Evolutionary conservation across 1,140 invertebrate species (phyloP).

Genomic region (Anoplolepis gracilipes): DNA sequence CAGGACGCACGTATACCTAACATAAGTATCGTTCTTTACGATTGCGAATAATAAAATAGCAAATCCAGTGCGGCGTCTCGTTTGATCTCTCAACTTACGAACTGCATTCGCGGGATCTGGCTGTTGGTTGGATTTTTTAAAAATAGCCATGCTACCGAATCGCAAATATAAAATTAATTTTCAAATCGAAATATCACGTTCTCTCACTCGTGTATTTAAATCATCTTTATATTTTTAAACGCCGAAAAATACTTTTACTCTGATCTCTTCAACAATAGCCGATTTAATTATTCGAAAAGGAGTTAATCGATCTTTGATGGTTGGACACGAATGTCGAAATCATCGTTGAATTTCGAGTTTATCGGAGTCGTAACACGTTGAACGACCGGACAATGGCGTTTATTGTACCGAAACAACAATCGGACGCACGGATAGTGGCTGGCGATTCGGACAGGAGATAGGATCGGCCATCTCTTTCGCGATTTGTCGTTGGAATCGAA

Average conservation of each 20-base stretch:
- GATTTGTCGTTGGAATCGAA: conserved; percentile 69
- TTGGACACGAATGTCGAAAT: conserved; percentile 36
- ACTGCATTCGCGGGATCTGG: background rate
- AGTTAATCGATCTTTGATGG: background rate
- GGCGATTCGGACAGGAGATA: conserved; percentile 75
- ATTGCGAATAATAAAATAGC: conserved; percentile 57
- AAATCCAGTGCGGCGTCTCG: background rate
- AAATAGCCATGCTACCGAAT: background rate
- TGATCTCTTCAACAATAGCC: background rate
- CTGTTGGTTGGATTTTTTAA: background rate
- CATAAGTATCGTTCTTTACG: conserved; percentile 60
- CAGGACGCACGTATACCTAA: conserved; percentile 9
- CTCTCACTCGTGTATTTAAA: background rate
- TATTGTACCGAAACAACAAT: conserved; percentile 79
- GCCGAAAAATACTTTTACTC: background rate
- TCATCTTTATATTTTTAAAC: background rate
- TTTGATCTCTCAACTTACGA: conserved; percentile 38
- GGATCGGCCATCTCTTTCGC: conserved; percentile 69
- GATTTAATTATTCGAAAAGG: background rate
- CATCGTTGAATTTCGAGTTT: conserved; percentile 76
- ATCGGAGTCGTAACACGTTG: conserved; percentile 75
- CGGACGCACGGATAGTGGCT: conserved; percentile 72
- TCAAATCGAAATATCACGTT: background rate
- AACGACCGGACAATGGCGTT: conserved; percentile 76
- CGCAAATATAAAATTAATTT: background rate